Evolutionary conservation across 2,113 vertebrate genomes (phyloP), one percentile per base, ranked within the genome.

Genomic region (Abramis brama): DNA sequence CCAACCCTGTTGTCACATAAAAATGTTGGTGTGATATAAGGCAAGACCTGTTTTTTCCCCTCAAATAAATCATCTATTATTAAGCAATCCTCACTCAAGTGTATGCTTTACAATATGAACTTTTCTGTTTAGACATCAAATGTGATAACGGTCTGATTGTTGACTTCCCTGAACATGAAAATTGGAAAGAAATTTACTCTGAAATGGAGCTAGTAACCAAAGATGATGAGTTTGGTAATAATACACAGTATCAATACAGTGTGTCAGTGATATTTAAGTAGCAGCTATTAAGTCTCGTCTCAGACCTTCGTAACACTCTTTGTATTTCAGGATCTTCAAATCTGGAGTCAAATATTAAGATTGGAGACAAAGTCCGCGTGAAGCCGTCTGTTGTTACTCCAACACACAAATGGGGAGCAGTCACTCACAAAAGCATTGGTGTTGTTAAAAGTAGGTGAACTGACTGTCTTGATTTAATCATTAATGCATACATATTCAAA

Each of bases 351-450:
- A 11, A 2, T 36, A 36, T 85, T 50, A 57, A 62, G 13, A 36
- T 75, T 62, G 85, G 85, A 25, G 66, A 81, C 55, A 50, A 81
- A 86, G 85, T 86, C 27, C 2, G 68, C 11, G 85, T 86, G 4
- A 86, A 75, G 17, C 7, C 27, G 4, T 81, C 85, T 30, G 68
- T 86, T 50, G 66, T 62, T 23, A 86, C 78, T n/a, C 85, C 85
- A 33, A 86, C 43, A 52, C 78, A 86, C 70, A 57, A 86, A 27
- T 86, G 85, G 85, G 85, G 75, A 55, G 75, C 75, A 77, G 75
- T 77, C 9, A 52, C 75, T 33, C 47, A 77, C 47, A 77, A 77
- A 33, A 77, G 75, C 47, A 55, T 77, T 55, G 75, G 75, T 55
- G 45, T 33, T 33, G 50, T 77, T 77, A 50, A 52, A 30, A 55